These are phyloP conservation scores for Hassar affinis DNA, from an alignment of 2,113 vertebrate genomes.

Conservation along the genomic window DNA sequence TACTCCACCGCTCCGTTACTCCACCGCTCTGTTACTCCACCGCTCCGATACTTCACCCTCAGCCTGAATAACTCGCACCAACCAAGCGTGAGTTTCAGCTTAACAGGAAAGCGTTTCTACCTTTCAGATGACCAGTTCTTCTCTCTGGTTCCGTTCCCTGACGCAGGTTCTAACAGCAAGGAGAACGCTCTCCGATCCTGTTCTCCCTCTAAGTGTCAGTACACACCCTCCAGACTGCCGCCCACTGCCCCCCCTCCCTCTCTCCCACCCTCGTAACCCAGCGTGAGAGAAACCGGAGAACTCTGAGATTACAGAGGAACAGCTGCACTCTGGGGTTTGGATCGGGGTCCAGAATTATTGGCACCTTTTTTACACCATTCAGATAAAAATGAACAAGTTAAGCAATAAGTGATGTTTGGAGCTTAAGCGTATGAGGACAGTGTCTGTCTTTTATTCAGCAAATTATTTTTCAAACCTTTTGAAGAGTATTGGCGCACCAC, in stretches of 20 bases:
- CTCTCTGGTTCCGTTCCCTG: not conserved
- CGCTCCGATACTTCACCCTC: not conserved
- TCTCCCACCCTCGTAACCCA: slow-evolving; percentile 13
- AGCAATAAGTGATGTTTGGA: not conserved
- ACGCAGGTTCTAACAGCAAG: not conserved
- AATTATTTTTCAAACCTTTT: not conserved
- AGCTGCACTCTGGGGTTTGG: slow-evolving; percentile 33
- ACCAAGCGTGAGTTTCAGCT: not conserved
- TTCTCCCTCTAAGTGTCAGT: slow-evolving; percentile 4
- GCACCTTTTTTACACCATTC: not conserved
- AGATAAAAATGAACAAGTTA: not conserved
- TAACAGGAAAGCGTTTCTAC: slow-evolving; percentile 33
- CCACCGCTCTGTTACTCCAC: not conserved
- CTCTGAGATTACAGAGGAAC: slow-evolving; percentile 30
- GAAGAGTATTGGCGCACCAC: not conserved
- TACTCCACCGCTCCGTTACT: not conserved
- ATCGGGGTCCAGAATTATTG: not conserved
- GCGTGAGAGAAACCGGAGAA: slow-evolving; percentile 36
- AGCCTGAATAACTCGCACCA: not conserved
- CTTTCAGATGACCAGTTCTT: slow-evolving; percentile 21
- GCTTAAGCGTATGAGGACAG: not conserved
- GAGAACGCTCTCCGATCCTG: slow-evolving; percentile 13
- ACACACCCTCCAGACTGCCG: not conserved
- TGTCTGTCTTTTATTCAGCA: not conserved
- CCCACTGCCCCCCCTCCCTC: not conserved